Conservation (phyloP, 2,888 invertebrate genomes). For the Drosophila aldrichi region DNA sequence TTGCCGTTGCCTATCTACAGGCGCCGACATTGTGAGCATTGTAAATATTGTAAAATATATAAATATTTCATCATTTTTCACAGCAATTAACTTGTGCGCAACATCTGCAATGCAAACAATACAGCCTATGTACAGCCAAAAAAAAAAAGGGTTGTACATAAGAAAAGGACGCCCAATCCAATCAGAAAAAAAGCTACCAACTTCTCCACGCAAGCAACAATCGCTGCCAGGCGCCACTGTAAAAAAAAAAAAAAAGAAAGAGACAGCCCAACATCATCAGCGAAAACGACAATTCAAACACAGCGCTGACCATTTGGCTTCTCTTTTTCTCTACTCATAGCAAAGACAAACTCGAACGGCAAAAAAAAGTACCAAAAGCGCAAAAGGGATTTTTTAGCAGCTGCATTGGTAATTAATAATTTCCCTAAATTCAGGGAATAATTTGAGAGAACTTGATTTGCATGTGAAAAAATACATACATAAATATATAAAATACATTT, state of each 20-base stretch:
- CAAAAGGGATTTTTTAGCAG: not conserved
- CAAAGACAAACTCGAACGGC: not conserved
- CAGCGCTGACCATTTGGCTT: constrained; percentile 6
- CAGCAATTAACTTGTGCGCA: constrained; percentile 12
- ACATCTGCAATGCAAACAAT: constrained; percentile 12
- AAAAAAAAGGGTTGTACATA: constrained; percentile 23
- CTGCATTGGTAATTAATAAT: not conserved
- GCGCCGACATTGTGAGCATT: constrained; percentile 12
- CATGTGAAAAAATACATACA: too few relatives aligned
- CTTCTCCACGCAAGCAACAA: constrained; percentile 22
- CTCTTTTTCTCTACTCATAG: not conserved
- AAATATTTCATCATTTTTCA: not conserved
- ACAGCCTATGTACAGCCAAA: not conserved
- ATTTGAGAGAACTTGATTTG: not conserved
- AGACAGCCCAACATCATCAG: constrained; percentile 6
- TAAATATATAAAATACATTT: not conserved
- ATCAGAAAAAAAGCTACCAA: constrained; percentile 15
- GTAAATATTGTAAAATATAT: constrained; percentile 9
- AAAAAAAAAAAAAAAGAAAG: constrained; percentile 4
- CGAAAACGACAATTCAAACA: constrained; percentile 7
- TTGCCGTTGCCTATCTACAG: constrained; percentile 46
- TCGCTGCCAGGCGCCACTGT: constrained; percentile 15
- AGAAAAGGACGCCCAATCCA: not conserved
- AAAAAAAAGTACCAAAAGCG: not conserved
- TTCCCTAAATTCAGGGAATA: not conserved